These are phyloP conservation scores for Tokudaia muenninki DNA, from an alignment of 2,797 vertebrate genomes.

Conservation along the genomic window DNA sequence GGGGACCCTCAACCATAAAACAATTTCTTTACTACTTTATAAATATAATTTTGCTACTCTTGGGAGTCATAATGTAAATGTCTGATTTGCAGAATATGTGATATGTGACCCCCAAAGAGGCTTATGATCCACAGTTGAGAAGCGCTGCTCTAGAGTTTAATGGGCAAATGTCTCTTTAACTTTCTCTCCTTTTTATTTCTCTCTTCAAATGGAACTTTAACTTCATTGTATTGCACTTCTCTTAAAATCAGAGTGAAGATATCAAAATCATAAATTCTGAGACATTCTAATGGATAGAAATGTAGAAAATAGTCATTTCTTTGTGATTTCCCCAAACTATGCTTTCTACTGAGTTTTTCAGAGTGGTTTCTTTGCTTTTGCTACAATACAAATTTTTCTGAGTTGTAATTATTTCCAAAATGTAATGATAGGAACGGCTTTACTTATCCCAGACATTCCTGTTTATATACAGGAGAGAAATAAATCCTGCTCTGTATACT, in stretches of 20 bases:
- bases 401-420: not conserved
- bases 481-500: not conserved
- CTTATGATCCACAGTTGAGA: not conserved
- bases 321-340: not conserved
- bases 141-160: not conserved
- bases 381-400: not conserved
- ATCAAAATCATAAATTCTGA: slow-evolving; percentile 28
- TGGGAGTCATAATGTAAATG: not conserved
- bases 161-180: not conserved
- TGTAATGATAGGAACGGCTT: not conserved
- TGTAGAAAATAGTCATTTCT: not conserved
- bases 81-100: not conserved
- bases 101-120: not conserved
- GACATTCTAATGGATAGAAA: not conserved
- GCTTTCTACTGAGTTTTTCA: not conserved
- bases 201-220: not conserved
- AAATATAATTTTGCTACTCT: not conserved
- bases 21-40: not conserved
- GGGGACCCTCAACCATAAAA: not conserved
- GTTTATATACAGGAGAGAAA: not conserved
- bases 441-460: not conserved
- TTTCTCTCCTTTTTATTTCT: not conserved
- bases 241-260: slow-evolving; percentile 11
- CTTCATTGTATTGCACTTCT: not conserved
- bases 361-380: slow-evolving; percentile 39